Evolutionary conservation across 2,113 vertebrate species (phyloP).

Genomic region (Saccopteryx bilineata): DNA sequence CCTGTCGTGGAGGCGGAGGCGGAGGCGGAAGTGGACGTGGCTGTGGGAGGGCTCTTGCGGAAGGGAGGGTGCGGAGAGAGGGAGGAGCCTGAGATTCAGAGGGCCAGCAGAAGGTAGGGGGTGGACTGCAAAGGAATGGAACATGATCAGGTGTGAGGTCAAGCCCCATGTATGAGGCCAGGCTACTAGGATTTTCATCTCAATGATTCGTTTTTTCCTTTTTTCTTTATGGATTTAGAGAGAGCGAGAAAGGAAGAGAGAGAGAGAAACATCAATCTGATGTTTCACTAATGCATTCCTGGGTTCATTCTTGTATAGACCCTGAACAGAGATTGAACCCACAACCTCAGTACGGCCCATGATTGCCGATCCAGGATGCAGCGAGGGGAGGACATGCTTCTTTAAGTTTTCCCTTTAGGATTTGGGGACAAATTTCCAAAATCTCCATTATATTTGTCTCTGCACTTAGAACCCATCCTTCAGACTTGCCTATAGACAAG

Average conservation of each 20-base stretch:
- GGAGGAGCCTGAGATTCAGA: neutral
- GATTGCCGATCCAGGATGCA: neutral
- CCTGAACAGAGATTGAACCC: no score
- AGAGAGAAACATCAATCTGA: no score
- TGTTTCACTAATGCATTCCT: no score
- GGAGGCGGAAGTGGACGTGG: neutral
- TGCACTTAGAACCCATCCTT: neutral
- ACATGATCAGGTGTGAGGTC: neutral
- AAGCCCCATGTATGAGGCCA: neutral
- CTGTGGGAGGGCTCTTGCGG: neutral
- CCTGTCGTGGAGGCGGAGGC: neutral
- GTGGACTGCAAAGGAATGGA: neutral
- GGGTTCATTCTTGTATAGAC: no score
- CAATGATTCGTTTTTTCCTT: neutral
- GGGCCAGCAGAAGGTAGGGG: neutral
- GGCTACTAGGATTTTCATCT: neutral
- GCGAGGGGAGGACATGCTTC: neutral
- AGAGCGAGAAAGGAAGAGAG: no score
- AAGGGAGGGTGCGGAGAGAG: neutral
- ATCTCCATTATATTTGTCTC: neutral
- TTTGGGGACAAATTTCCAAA: neutral
- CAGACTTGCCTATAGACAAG: neutral
- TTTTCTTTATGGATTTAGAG: no score
- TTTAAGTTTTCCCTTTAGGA: neutral
- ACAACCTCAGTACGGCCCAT: no score